phyloP scores from a whole-genome alignment of 2,888 invertebrate species.

The Melinopterus prodromus region DNA sequence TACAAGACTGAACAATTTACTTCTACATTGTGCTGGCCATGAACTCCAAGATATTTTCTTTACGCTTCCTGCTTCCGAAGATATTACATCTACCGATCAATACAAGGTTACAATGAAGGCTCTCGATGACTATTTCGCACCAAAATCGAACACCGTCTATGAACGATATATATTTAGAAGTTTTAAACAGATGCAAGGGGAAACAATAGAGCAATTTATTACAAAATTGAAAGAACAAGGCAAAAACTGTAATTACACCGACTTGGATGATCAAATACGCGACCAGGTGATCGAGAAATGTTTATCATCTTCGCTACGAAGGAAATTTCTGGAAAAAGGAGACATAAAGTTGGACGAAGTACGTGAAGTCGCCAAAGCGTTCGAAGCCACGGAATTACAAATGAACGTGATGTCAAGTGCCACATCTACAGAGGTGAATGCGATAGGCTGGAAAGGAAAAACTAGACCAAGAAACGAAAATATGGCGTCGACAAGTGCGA shows the following conservation, averaged over 20 bases:
- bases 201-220: conserved; percentile 28
- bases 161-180: conserved; percentile 31
- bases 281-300: too few species aligned
- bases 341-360: conserved; percentile 26
- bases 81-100: not conserved
- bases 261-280: too few species aligned
- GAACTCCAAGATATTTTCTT: conserved; percentile 31
- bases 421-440: not conserved
- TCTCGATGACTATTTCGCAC: conserved; percentile 19
- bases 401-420: conserved; percentile 11
- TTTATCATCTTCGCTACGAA: too few species aligned
- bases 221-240: too few species aligned
- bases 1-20: too few species aligned
- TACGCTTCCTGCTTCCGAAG: conserved; percentile 23
- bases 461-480: too few species aligned
- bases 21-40: too few species aligned
- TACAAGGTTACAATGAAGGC: conserved; percentile 12
- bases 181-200: too few species aligned
- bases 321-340: conserved; percentile 26
- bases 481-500: too few species aligned
- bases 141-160: conserved; percentile 28
- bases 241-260: too few species aligned
- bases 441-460: too few species aligned
- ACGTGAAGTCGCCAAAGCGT: conserved; percentile 29
- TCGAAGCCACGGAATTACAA: too few species aligned